Conservation (phyloP, 1,140 invertebrate genomes). For the Anthonomus grandis region DNA sequence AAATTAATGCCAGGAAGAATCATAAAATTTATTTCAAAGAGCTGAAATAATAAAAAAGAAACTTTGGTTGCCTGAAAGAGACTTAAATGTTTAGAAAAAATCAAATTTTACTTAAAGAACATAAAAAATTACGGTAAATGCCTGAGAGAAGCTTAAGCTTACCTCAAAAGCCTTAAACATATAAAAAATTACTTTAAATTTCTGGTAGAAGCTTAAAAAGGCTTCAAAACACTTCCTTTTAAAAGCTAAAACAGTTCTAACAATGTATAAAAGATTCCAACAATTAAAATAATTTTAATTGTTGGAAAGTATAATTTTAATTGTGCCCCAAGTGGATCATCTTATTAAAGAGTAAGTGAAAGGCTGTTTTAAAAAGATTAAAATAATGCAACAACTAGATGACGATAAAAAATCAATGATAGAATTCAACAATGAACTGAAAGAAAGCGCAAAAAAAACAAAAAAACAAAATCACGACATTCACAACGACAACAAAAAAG, state of each 20-base stretch:
- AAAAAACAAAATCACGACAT: constrained; percentile 24
- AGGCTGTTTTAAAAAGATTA: constrained; percentile 6
- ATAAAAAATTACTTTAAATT: no score
- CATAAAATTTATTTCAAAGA: no score
- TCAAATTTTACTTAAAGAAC: no score
- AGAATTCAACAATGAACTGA: constrained; percentile 14
- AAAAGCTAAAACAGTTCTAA: constrained; percentile 44
- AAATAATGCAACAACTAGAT: constrained; percentile 23
- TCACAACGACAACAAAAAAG: constrained; percentile 29
- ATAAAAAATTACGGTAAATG: no score
- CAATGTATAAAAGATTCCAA: constrained; percentile 41
- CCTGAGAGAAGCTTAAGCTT: no score
- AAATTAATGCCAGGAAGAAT: no score
- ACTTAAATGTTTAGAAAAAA: no score
- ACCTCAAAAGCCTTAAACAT: no score
- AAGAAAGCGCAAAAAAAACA: constrained; percentile 21
- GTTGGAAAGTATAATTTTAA: constrained; percentile 27
- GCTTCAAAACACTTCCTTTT: constrained; percentile 48
- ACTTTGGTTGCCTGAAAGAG: no score
- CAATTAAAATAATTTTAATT: constrained; percentile 40
- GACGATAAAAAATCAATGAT: constrained; percentile 21
- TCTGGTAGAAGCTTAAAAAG: no score
- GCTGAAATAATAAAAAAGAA: no score
- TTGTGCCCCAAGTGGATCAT: constrained; percentile 28
- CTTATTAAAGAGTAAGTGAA: constrained; percentile 25